Conservation (phyloP, 2,888 invertebrate species). For the Cotesia congregata region DNA sequence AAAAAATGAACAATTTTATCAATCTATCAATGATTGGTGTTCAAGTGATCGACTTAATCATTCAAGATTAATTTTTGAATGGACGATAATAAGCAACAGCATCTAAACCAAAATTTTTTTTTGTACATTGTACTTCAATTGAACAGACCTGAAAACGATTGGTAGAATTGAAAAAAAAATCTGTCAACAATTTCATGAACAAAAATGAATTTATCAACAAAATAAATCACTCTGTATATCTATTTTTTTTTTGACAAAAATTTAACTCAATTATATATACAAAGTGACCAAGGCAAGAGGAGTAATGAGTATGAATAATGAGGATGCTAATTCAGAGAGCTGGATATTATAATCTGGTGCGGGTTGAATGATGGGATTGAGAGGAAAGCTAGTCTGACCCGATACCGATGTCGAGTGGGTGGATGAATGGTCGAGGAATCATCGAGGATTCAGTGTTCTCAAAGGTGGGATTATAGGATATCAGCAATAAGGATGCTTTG, state of each 20-base stretch:
- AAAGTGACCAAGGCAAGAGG: no score
- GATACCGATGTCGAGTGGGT: conserved; percentile 57
- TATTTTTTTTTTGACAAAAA: background rate
- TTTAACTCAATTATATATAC: no score
- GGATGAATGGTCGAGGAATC: conserved; percentile 59
- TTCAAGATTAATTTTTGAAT: no score
- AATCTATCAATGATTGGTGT: no score
- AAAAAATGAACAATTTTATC: no score
- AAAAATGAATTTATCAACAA: conserved; percentile 58
- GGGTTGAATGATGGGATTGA: background rate
- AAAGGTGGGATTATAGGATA: conserved; percentile 57
- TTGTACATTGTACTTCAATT: no score
- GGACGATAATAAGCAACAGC: no score
- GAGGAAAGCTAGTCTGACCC: background rate
- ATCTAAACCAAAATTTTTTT: no score
- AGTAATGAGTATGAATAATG: conserved; percentile 18
- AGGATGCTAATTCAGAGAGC: conserved; percentile 57
- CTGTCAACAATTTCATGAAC: conserved; percentile 35
- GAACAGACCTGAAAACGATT: no score
- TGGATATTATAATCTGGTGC: conserved; percentile 44
- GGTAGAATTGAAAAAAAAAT: no score
- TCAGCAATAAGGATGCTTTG: background rate
- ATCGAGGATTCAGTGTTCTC: conserved; percentile 41
- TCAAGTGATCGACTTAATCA: no score
- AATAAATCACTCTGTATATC: conserved; percentile 53